These are phyloP conservation scores for Macrotis lagotis DNA, from an alignment of 2,113 vertebrate genomes.

Conservation along the genomic window DNA sequence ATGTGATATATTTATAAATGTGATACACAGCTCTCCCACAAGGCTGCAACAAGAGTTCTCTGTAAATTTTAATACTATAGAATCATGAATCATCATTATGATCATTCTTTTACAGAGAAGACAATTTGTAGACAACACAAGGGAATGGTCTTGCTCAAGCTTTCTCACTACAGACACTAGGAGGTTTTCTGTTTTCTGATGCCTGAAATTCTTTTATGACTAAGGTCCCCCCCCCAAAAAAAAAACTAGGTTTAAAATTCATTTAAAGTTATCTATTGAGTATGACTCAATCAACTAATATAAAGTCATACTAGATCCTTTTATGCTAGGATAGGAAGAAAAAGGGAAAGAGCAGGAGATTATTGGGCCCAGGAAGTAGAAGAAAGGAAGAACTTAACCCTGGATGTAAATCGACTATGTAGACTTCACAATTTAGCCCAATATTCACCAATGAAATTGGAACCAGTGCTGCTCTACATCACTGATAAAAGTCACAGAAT, in stretches of 20 bases:
- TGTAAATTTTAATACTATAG: not conserved
- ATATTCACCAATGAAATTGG: not conserved
- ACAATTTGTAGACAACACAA: not conserved
- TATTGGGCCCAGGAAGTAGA: not conserved
- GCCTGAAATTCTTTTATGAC: not conserved
- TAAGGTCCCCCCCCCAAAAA: too few species aligned
- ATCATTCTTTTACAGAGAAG: not conserved
- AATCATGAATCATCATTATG: not conserved
- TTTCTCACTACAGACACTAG: not conserved
- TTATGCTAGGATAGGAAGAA: not conserved
- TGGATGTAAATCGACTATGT: not conserved
- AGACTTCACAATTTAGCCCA: not conserved
- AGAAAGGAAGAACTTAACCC: not conserved
- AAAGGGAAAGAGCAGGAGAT: not conserved
- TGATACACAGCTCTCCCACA: not conserved
- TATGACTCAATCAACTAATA: not conserved
- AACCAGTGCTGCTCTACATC: not conserved
- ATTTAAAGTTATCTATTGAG: not conserved
- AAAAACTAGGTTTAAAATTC: not conserved
- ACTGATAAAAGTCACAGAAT: not conserved
- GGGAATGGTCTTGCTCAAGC: not conserved
- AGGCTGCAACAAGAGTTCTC: not conserved
- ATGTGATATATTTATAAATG: not conserved
- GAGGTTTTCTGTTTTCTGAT: not conserved
- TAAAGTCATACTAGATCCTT: not conserved